Base-by-base conservation (phyloP, 2,797 vertebrate species). In the Distichodus sexfasciatus region DNA sequence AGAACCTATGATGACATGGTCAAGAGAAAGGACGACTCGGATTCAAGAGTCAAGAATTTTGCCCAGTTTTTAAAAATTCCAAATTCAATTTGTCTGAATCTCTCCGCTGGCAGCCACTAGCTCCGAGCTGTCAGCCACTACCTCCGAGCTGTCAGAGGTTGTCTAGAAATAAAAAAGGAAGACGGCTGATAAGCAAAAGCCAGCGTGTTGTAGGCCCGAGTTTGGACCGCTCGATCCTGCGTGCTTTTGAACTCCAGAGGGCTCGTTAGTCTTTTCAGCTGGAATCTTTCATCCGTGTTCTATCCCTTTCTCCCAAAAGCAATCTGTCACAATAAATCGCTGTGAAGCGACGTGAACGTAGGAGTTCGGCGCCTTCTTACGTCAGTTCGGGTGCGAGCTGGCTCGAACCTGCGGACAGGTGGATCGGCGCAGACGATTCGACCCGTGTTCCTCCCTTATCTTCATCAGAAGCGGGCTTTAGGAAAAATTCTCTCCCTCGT, bases 301-400 rank as follows among this genome's bases (percentile, higher is more conserved):
- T 17, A 80, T 72, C 82, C 78, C 33, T 78, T 63, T 74, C 79
- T 85, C 80, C 72, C 43, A 1, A 31, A 63, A 68, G 67, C 69
- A 69, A 67, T 41, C 58, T 58, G 55, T 40, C 69, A 65, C 78
- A 75, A 75, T 82, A 81, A 83, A 83, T 87, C 80, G 77, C 58
- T 24, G 12, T 11, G 29, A 10, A 19, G 46, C 53, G 2, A 21
- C 15, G 17, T 1, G 6, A 54, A 60, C 11, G 6, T 28, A 63
- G 55, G 62, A 75, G 77, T 76, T 68, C 72, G 53, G 69, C 31
- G 5, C 24, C 15, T 14, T 57, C 66, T 54, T 66, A 66, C 64
- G 64, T 72, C 81, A 82, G 36, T 69, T 51, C 36, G 44, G 75
- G 70, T 72, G 58, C 77, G 64, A 63, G 33, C 62, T 72, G 80